Evolutionary conservation across 2,888 invertebrate genomes (phyloP), one percentile per base, ranked within the genome.

Genomic region (Eristalis arbustorum): DNA sequence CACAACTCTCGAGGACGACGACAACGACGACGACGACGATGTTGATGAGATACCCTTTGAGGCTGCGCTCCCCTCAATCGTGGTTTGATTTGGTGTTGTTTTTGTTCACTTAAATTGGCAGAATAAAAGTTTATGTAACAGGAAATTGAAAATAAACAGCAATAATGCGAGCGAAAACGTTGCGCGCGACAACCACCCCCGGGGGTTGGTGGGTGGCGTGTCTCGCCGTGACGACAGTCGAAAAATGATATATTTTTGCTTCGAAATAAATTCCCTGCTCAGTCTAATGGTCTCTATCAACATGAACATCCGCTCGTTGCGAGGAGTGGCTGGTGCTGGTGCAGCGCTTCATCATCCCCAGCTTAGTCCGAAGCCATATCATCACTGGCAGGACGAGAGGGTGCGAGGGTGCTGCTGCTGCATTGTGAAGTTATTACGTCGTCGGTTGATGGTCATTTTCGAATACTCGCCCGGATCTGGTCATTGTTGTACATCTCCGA

Each of bases 71-170:
- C 49, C 37, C 42, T 66, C 61, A 68, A 59, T 57, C 63, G 34
- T 61, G 11, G 3, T 49, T 64, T 73, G 37, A 8, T 79, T 42
- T 77, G 73, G 67, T 66, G 67, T 62, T 82, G 74, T 67, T 82
- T 42, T 42, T 42, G 4, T 6, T 37, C 37, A 37, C 37, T 37
- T 75, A 82, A 74, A 87, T 83, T 83, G 87, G 75, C 87, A 71
- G 64, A 79, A 87, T 87, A 79, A 87, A 83, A 79, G 83, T 87
- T 78, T 82, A 83, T 83, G 83, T 83, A 79, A 79, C 75, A 75
- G 87, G 87, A 87, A 87, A 87, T 87, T 79, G 83, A 82, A 87
- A 83, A 87, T 83, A 87, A 87, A 87, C 87, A 87, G 71, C 71
- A 73, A 81, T 84, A 84, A 84, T 79, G 64, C 68, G 77, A 77